Conservation (phyloP, 1,140 invertebrate species). For the Grapholita molesta region DNA sequence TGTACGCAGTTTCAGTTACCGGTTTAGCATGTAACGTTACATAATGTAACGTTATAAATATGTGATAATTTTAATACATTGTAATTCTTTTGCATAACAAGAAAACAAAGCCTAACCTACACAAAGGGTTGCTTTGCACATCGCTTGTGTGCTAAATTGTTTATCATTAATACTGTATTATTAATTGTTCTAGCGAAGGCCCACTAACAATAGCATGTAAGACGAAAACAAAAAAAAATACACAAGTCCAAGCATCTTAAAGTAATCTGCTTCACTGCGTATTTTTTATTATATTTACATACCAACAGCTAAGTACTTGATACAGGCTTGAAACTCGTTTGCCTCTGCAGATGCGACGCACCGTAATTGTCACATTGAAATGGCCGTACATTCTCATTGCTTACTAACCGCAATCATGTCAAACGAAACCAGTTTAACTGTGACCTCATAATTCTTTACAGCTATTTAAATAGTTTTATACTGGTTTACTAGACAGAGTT, state of each 20-base stretch:
- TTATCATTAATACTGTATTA: too few species aligned
- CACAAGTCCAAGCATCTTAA: background rate
- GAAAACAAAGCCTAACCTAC: too few species aligned
- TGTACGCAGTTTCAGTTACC: too few species aligned
- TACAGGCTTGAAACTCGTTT: background rate
- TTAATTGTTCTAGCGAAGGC: too few species aligned
- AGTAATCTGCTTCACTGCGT: background rate
- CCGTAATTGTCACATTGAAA: background rate
- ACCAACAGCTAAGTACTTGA: background rate
- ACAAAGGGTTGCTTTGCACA: too few species aligned
- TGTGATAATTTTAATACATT: too few species aligned
- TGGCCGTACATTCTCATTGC: background rate
- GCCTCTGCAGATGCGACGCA: slow-evolving; percentile 1
- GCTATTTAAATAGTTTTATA: background rate
- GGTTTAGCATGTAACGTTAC: too few species aligned
- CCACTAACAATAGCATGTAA: too few species aligned
- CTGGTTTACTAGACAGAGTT: background rate
- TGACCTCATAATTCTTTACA: background rate
- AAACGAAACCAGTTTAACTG: background rate
- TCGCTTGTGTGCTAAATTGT: too few species aligned
- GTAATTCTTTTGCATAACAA: too few species aligned
- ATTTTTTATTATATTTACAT: background rate
- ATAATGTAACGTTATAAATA: too few species aligned
- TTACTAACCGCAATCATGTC: background rate
- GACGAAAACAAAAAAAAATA: too few species aligned